Evolutionary conservation across 2,797 vertebrate species (phyloP), one percentile per base, ranked within the genome.

Genomic region (Sarcophilus harrisii): DNA sequence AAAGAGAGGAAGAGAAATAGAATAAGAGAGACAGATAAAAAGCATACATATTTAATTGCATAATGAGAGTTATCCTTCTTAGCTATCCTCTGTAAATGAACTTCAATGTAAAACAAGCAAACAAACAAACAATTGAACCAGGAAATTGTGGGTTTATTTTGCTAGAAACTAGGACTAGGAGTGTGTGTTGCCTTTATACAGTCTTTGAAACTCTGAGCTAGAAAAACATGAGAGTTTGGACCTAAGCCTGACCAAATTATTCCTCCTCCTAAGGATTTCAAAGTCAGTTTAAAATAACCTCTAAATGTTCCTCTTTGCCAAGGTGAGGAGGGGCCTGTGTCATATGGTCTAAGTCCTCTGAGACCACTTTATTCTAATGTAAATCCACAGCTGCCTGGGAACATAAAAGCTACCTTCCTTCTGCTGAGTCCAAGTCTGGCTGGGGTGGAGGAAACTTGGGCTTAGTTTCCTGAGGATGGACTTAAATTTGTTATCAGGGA

Each of bases 61-160:
- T 93, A 96, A 96, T 59, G 52, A 98, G 49, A 8, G 91, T 97
- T 27, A 87, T 38, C 62, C 62, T 73, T 73, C 93, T 92, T 93
- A 94, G 90, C 96, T 92, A 96, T 52, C 45, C n/a, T 93, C 90
- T 90, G 29, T 90, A 95, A 73, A 96, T 94, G 58, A 95, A 93
- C 24, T 57, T 94, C 21, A 1, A 54, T 95, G 60, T 87, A 87
- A 87, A 87, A 73, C n/a, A 38, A 73, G 38, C n/a, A 73, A 66
- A 81, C n/a, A 45, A 81, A 87, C 24, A 87, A 92, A 95, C 93
- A 96, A 92, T n/a, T 54, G n/a, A 96, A 95, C 81, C 93, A 93
- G 91, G 94, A 97, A 98, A 96, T 93, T 57, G 81, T 95, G 96
- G 92, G 95, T 97, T 97, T 98, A 96, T 95, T 97, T 97, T 97